These are phyloP conservation scores for Alosa sapidissima DNA, from an alignment of 2,797 vertebrate species.

Conservation along the genomic window DNA sequence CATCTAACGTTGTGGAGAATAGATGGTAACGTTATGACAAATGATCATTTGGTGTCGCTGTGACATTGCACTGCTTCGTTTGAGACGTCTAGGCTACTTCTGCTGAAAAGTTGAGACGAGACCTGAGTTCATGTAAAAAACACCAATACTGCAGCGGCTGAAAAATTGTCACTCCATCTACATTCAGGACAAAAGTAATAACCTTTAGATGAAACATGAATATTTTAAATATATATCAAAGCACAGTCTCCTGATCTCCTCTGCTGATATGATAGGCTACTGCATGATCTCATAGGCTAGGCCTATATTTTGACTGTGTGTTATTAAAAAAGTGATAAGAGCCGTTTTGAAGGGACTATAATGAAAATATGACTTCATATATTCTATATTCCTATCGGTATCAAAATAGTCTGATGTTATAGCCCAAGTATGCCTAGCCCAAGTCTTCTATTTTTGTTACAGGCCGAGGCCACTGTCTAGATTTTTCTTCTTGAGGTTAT, in stretches of 20 bases:
- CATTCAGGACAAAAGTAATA: background rate
- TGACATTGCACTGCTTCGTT: background rate
- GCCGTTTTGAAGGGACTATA: background rate
- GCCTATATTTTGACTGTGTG: background rate
- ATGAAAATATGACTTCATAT: background rate
- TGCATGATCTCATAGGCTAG: background rate
- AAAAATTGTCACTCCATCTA: background rate
- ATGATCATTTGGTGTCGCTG: slow-evolving; percentile 11
- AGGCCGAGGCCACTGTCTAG: background rate
- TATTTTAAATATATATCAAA: background rate
- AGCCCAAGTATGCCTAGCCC: background rate
- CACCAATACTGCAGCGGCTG: background rate
- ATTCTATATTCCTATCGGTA: background rate
- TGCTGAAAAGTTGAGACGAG: background rate
- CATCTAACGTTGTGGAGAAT: background rate
- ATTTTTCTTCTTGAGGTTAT: background rate
- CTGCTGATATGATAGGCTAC: background rate
- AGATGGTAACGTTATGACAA: background rate
- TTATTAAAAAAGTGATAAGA: slow-evolving; percentile 6
- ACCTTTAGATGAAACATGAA: slow-evolving; percentile 3
- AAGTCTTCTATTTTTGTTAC: background rate
- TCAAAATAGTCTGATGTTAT: background rate
- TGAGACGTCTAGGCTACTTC: background rate
- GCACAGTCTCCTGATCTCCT: background rate
- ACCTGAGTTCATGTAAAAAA: background rate